Evolutionary conservation across 1,140 invertebrate species (phyloP), one percentile per base, ranked within the genome.

Genomic region (Dermatophagoides farinae): DNA sequence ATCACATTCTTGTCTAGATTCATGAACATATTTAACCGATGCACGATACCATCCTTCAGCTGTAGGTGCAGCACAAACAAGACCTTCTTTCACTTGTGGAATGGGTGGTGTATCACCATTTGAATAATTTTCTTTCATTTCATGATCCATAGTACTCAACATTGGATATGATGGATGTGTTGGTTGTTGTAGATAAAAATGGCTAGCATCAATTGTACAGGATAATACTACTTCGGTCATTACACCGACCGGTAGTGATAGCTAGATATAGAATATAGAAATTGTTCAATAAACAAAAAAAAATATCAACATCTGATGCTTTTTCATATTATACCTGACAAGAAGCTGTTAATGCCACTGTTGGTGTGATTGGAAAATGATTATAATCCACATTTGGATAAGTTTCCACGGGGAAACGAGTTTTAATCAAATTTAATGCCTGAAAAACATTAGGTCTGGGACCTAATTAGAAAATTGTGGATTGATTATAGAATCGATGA

Each of bases 181-280:
- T 16, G 87, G 88, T 70, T 92, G 82, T 69, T 97, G 91, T 37
- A 97, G 76, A 73, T 97, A 97, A 65, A 95, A 76, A 69, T 90
- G 85, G 55, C 83, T 82, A 20, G 87, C 83, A 65, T 81, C 80
- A 9, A 90, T 79, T 64, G 92, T 79, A 65, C 82, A 82, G 66
- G 84, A 88, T 50, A 97, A 77, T 51, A 84, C 79, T 1, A 93
- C 84, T 72, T 96, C 90, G 68, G 91, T 88, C 68, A 86, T 87
- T n/a, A 95, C 82, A 49, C 85, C 86, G 68, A 86, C 86, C 60
- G 92, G 80, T 51, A 97, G 73, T 67, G 81, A 81, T 61, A 95
- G 74, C 79, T 88, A 73, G 66, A 79, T 75, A 57, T 60, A 65
- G 65, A 52, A 57, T 62, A 52, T 8, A 6, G 23, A 25, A n/a